These are phyloP conservation scores for Salvelinus sp. DNA, from an alignment of 2,113 vertebrate species.

Conservation along the genomic window DNA sequence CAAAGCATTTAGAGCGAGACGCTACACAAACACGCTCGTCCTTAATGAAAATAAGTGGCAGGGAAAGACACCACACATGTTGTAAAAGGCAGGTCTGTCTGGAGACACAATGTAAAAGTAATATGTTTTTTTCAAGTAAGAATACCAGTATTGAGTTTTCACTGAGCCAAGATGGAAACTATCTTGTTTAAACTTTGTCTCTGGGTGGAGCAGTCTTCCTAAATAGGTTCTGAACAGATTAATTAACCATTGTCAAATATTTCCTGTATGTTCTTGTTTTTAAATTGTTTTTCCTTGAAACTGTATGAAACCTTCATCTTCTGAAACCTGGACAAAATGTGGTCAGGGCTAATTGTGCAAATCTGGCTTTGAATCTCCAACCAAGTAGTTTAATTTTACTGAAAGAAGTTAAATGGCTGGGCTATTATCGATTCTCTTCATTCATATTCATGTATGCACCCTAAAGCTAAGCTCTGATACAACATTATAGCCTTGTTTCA, in stretches of 20 bases:
- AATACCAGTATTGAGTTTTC: not conserved
- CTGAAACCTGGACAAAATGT: not conserved
- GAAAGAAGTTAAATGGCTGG: not conserved
- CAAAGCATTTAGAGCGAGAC: constrained; percentile 4
- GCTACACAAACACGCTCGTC: not conserved
- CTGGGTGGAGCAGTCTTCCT: not conserved
- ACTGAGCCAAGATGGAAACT: not conserved
- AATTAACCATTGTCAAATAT: not conserved
- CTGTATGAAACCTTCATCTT: not conserved
- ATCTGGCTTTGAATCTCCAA: not conserved
- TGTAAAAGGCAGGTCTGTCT: not conserved
- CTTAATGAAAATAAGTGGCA: constrained; percentile 1
- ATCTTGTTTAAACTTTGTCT: not conserved
- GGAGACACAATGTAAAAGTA: not conserved
- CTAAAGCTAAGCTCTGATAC: not conserved
- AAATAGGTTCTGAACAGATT: not conserved
- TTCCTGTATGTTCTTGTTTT: not conserved
- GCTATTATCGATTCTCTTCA: not conserved
- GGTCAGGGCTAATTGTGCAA: not conserved
- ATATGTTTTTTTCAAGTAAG: too few relatives aligned
- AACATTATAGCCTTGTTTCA: not conserved
- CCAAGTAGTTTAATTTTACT: not conserved
- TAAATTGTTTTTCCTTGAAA: not conserved
- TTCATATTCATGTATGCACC: not conserved
- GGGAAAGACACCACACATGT: not conserved